Evolutionary conservation across 2,113 vertebrate genomes (phyloP), one percentile per base, ranked within the genome.

Genomic region (Tichodroma muraria): DNA sequence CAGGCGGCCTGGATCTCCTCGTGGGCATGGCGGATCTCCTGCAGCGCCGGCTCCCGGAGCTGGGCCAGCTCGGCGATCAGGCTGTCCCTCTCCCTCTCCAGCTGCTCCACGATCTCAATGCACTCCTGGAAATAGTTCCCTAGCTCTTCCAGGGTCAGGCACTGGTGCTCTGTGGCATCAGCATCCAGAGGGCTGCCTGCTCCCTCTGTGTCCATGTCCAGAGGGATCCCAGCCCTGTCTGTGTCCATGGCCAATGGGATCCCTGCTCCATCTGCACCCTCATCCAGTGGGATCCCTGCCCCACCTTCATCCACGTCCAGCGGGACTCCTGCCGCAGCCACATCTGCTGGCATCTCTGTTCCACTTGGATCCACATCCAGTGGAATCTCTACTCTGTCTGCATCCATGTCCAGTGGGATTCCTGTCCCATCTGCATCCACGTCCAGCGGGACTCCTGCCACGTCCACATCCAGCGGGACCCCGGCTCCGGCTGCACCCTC

Each of bases 31-130:
- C 96, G 96, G 31, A 98, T 97, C 93, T 98, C 98, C 95, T 96
- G 94, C 35, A 97, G 96, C 64, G 97, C 98, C 2, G 98, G 98
- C 77, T 98, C 98, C 64, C 98, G 97, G 12, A 99, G 96, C 87
- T 98, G 65, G 25, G 98, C 93, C 9, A 99, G 97, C 94, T 99
- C 98, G 0, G 93, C 63, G 76, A 99, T 98, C 44, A 99, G 98
- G 30, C 96, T 87, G 40, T 98, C 98, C 80, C 99, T 91, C 93
- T 97, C 98, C 59, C 89, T 93, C 95, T 99, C 98, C 80, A 99
- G 95, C 86, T 93, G 95, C 69, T 98, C 97, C 13, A 99, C 99
- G 4, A 98, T 98, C 37, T 98, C 97, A 4, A 99, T 98, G 90
- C 98, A 99, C 57, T 97, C 92, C 81, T 98, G 98, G 95, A 98